Percentiles rank a stretch among this genome's conserved stretches.
phyloP scores from a whole-genome alignment of 2,797 vertebrate genomes.

The Rallus crepitans region DNA sequence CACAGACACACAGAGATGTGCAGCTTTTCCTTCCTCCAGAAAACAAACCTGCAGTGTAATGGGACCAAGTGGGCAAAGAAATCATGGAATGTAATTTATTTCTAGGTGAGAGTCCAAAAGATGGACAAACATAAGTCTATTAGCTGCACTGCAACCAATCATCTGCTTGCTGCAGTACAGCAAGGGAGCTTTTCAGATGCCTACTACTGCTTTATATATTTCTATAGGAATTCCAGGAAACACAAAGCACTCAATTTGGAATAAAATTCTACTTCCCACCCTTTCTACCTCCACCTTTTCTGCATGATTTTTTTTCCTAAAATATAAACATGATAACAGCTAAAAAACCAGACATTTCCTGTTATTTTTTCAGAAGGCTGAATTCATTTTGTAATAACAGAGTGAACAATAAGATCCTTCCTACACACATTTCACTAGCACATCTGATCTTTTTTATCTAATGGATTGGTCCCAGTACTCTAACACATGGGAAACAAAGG shows the following conservation, averaged over 20 bases:
- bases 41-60: not conserved
- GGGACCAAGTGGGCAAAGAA: not conserved
- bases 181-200: not conserved
- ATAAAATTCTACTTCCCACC: not conserved
- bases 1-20: rapidly evolving
- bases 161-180: not conserved
- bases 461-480: not conserved
- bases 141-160: not conserved
- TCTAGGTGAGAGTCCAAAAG: not conserved
- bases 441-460: not conserved
- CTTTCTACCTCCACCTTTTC: not conserved
- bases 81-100: not conserved
- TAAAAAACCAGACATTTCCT: not conserved
- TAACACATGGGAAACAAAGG: not conserved
- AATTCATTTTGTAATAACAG: not conserved
- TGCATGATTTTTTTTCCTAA: not conserved
- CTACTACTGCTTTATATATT: not conserved
- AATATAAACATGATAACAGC: not conserved
- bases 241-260: not conserved
- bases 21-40: not conserved
- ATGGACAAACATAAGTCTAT: not conserved
- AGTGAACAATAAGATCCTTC: not conserved
- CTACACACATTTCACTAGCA: not conserved
- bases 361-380: not conserved
- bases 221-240: not conserved